Evolutionary conservation across 2,113 vertebrate genomes (phyloP), one percentile per base, ranked within the genome.

Genomic region (Macrotis lagotis): DNA sequence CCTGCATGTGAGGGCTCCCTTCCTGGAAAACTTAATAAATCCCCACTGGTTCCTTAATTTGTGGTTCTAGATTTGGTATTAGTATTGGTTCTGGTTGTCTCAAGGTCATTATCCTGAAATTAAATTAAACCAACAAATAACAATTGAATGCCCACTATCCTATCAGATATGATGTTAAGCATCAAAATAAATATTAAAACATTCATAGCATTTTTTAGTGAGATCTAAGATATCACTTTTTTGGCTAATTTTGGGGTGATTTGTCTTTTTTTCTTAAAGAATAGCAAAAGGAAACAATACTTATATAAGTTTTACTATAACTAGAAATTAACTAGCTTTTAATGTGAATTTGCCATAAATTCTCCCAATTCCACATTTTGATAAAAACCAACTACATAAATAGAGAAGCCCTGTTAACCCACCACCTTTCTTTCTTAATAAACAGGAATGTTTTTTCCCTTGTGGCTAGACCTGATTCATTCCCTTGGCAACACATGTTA

Each of bases 211-310:
- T 14, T 37, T n/a, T 74, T 74, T n/a, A 37, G 37, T 83, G 37
- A 83, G 16, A 24, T n/a, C 14, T 2, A 83, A 44, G 37, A 44
- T 37, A 83, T n/a, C 16, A 44, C 6, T 74, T 74, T 74, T n/a
- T 19, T 3, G 8, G 14, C n/a, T n/a, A n/a, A n/a, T n/a, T n/a
- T n/a, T n/a, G n/a, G 26, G 37, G 0, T 14, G 0, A 66, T 37
- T 59, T 31, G 2, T 44, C 37, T 83, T 19, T 51, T 51, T 19
- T 55, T 83, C n/a, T 44, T 83, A 44, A 83, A 83, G n/a, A 44
- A 19, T 14, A 66, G 44, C 66, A 83, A 4, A 19, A 44, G 37
- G 16, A 74, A 74, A 74, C 37, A 74, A 74, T 37, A 74, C 59
- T 66, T 3, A n/a, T 7, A n/a, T 2, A 7, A n/a, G 5, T 83